A percentile compares a stretch with the other conserved stretches of the same genome.
Conservation (phyloP, 2,888 invertebrate species). For the Drepanosiphum platanoidis region DNA sequence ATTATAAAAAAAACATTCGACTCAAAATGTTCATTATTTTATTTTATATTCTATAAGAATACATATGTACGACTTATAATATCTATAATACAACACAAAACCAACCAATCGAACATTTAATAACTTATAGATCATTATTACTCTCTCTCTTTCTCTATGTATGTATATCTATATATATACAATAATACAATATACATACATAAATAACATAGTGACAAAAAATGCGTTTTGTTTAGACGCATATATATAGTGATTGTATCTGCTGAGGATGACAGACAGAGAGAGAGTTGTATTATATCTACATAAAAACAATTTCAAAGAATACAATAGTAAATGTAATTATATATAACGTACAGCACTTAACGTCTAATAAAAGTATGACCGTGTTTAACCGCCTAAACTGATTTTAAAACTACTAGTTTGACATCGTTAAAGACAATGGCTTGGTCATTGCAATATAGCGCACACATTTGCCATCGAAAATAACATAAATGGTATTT, state of each 20-base stretch:
- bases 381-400: slow-evolving; percentile 40
- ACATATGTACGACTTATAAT: neutral
- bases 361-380: neutral
- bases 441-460: neutral
- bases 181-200: neutral
- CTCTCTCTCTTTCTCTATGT: too few species aligned
- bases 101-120: neutral
- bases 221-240: too few species aligned
- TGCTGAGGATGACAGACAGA: neutral
- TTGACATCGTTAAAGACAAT: slow-evolving; percentile 1
- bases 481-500: neutral
- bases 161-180: neutral
- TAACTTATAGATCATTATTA: too few species aligned
- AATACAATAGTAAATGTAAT: neutral
- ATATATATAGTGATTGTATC: neutral
- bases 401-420: slow-evolving; percentile 9
- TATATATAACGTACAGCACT: neutral
- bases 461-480: neutral
- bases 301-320: neutral
- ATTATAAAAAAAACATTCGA: neutral
- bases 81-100: neutral
- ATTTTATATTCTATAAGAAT: neutral
- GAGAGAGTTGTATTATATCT: neutral
- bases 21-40: neutral
- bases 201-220: neutral